Base-by-base conservation (phyloP, 2,888 invertebrate genomes). In the Copidosoma aretas region DNA sequence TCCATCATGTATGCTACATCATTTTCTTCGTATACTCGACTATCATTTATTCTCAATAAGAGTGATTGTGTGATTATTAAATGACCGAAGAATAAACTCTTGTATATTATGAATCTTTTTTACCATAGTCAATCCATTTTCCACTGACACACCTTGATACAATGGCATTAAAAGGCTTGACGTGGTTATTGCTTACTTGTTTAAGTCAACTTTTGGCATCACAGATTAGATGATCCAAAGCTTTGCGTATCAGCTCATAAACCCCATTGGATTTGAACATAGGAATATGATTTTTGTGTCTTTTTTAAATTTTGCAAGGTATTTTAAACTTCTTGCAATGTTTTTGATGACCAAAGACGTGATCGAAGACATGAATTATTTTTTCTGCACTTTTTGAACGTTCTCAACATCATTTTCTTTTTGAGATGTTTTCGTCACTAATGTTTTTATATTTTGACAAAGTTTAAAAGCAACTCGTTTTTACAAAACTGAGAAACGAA, bases 301-400 rank as follows among this genome's bases (percentile, higher is more conserved):
- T 54, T 64, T 32, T 54, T 21, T 15, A 68, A 10, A 10, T 41
- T 60, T 14, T 49, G 32, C 21, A 15, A 25, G 54, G 22, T 53
- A 59, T 53, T 22, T 12, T 64, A 59, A 19, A 51, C 25, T 57
- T 43, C 14, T 53, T 24, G 17, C 73, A 76, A 19, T 58, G 10
- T 46, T 58, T 59, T 25, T 75, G 75, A 17, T 75, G 70, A 17
- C 74, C 74, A 63, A 74, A 76, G 10, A 74, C 64, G 57, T 74
- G 73, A 10, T 32, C 56, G 1, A 70, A 41, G 10, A 74, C 59
- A 19, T 63, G 67, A n/a, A 73, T 67, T 32, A 75, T 72, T 53
- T 75, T 21, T 62, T 70, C 17, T 10, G 51, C 24, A 60, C 39
- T 4, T 49, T 32, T 17, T 64, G n/a, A 32, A 64, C 21, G 25